A percentile compares a stretch with the other conserved stretches of the same genome.
These are phyloP conservation scores for Scaptomyza parva DNA, from an alignment of 2,888 invertebrate species.

Conservation along the genomic window DNA sequence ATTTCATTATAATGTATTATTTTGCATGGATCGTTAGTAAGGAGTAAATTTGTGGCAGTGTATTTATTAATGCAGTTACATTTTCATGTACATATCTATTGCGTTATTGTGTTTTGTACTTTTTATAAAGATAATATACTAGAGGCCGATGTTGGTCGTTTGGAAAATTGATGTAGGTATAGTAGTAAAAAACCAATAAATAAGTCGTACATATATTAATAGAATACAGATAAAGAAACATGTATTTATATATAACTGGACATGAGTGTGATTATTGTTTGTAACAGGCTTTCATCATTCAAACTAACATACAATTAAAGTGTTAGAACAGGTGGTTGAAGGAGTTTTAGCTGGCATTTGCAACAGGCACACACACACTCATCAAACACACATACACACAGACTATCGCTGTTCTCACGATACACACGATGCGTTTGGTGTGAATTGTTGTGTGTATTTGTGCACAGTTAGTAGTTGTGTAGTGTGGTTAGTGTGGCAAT, in stretches of 20 bases:
- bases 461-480: constrained; percentile 70
- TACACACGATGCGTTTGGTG: constrained; percentile 8
- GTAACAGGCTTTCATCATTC: constrained; percentile 65
- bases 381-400: constrained; percentile 4
- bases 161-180: constrained; percentile 7
- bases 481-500: constrained; percentile 77
- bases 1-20: background rate
- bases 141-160: background rate
- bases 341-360: constrained; percentile 20
- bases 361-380: constrained; percentile 10
- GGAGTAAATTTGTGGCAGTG: background rate
- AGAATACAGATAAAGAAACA: constrained; percentile 70
- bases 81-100: background rate
- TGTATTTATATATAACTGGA: constrained; percentile 70
- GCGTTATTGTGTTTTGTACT: background rate
- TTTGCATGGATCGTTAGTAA: constrained; percentile 11
- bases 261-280: constrained; percentile 68
- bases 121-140: background rate
- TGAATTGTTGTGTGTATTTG: constrained; percentile 12
- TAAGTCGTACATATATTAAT: constrained; percentile 65
- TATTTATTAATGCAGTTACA: constrained; percentile 4
- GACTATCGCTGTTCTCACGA: background rate
- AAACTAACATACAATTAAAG: constrained; percentile 40
- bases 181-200: constrained; percentile 48
- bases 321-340: constrained; percentile 49